These are phyloP conservation scores for Clarias macrocephalus DNA, from an alignment of 2,113 vertebrate species.

Conservation along the genomic window DNA sequence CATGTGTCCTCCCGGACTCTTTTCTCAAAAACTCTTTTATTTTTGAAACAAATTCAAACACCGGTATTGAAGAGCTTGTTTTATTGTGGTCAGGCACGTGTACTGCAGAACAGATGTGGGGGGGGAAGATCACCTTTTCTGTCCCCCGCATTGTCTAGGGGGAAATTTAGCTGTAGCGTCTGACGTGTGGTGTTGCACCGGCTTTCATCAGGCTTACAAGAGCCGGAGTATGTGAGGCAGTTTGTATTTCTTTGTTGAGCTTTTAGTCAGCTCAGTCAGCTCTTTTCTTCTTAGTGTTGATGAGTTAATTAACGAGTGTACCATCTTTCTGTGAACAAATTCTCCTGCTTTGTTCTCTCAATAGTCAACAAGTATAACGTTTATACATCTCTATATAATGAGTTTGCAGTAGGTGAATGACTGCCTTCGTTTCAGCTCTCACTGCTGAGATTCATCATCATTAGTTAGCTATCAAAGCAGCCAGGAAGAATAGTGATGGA, in stretches of 20 bases:
- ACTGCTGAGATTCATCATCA: conserved; percentile 36
- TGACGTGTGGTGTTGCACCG: neutral
- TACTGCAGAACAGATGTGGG: conserved; percentile 13
- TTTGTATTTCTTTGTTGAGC: neutral
- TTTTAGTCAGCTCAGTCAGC: neutral
- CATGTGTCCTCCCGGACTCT: neutral
- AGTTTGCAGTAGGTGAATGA: conserved; percentile 16
- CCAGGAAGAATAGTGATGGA: conserved; percentile 14
- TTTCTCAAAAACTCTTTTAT: neutral
- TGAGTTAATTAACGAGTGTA: conserved; percentile 2
- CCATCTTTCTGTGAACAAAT: neutral
- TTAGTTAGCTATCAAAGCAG: conserved; percentile 13
- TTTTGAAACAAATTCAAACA: neutral
- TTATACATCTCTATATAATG: neutral
- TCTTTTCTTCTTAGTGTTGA: neutral
- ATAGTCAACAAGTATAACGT: neutral
- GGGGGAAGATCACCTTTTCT: neutral
- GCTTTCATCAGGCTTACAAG: conserved; percentile 31
- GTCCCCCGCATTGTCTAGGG: neutral
- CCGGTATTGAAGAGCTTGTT: neutral
- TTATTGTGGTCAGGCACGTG: neutral
- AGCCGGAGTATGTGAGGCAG: conserved; percentile 17
- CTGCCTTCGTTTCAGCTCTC: conserved; percentile 29
- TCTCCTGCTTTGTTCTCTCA: neutral
- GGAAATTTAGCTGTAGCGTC: neutral